Evolutionary conservation across 2,113 vertebrate species (phyloP), one percentile per base, ranked within the genome.

Genomic region (Ochotona curzoniae): DNA sequence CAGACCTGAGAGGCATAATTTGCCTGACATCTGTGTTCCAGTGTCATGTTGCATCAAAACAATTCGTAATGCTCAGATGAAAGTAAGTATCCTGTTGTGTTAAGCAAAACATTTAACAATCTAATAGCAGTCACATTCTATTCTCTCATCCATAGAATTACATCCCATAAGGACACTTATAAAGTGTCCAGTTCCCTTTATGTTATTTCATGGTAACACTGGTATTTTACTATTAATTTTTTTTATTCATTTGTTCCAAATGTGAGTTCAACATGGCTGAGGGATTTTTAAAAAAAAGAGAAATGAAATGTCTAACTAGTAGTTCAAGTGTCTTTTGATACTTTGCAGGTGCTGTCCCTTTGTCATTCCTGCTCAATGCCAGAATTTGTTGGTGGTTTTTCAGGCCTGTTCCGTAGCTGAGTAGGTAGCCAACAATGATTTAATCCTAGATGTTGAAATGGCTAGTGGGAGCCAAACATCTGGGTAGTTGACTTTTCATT

Each of bases 1-100:
- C 84, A 87, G 57, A 90, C 73, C 47, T 71, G 54, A 93, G 89
- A 87, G 81, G 38, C 87, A 47, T 86, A 79, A 89, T 90, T 93
- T 82, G 69, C 69, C n/a, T 71, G 44, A 95, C 82, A 84, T 93
- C 83, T 93, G 79, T 89, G 82, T 76, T 66, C 60, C 70, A 88
- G 93, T 32, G 1, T 93, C 93, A 71, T 51, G 60, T 86, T 80
- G 57, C 71, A 84, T 91, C 81, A 79, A 91, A 96, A 83, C 71
- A 89, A 82, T n/a, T 12, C 0, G 0, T 32, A 73, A 76, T 84
- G 81, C 75, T 91, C 80, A 70, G 89, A 93, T 74, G 89, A 88
- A 75, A 94, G 78, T 32, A 66, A 89, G 78, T 51, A 66, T 94
- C 69, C 64, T 83, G 60, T 60, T 83, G 69, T 89, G 91, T 79